Percentiles rank a stretch among this genome's conserved stretches.
Evolutionary conservation across 2,888 invertebrate genomes (phyloP).

Genomic region (Rhagophthalmus giganteus): DNA sequence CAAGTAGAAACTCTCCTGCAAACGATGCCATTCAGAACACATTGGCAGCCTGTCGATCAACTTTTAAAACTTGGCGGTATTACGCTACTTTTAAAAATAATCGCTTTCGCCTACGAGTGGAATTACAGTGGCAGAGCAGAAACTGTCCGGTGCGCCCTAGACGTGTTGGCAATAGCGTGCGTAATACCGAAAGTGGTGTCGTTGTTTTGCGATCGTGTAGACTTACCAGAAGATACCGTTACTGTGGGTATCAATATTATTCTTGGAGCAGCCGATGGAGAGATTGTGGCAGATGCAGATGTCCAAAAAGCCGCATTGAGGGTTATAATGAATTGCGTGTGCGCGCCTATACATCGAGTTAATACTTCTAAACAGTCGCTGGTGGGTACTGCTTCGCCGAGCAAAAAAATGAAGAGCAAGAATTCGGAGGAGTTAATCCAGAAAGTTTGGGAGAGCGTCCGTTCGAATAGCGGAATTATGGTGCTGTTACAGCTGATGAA

Average conservation of each 20-base stretch:
- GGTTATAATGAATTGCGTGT: slow-evolving; percentile 91
- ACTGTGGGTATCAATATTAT: slow-evolving; percentile 80
- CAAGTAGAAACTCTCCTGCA: slow-evolving; percentile 82
- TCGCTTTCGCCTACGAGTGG: slow-evolving; percentile 90
- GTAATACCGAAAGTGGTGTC: slow-evolving; percentile 80
- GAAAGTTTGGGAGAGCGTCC: slow-evolving; percentile 92
- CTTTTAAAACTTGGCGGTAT: slow-evolving; percentile 83
- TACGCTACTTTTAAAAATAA: slow-evolving; percentile 78
- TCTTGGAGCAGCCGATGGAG: slow-evolving; percentile 86
- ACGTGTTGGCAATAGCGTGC: slow-evolving; percentile 88
- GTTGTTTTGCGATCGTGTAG: slow-evolving; percentile 73
- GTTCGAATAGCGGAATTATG: slow-evolving; percentile 96
- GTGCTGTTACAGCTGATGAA: slow-evolving; percentile 86
- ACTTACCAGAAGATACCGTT: slow-evolving; percentile 75
- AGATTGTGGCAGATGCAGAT: slow-evolving; percentile 86
- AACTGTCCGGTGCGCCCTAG: slow-evolving; percentile 79
- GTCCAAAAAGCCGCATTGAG: slow-evolving; percentile 89
- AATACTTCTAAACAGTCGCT: slow-evolving; percentile 59
- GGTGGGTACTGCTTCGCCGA: slow-evolving; percentile 56
- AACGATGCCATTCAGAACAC: slow-evolving; percentile 71
- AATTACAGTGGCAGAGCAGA: slow-evolving; percentile 86
- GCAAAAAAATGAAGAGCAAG: slow-evolving; percentile 66
- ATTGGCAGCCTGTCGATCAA: slow-evolving; percentile 90
- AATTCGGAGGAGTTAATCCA: slow-evolving; percentile 84
- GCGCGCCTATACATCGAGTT: slow-evolving; percentile 84